Base-by-base conservation (phyloP, 64 coral and sea anemone species). In the Montipora foliosa region DNA sequence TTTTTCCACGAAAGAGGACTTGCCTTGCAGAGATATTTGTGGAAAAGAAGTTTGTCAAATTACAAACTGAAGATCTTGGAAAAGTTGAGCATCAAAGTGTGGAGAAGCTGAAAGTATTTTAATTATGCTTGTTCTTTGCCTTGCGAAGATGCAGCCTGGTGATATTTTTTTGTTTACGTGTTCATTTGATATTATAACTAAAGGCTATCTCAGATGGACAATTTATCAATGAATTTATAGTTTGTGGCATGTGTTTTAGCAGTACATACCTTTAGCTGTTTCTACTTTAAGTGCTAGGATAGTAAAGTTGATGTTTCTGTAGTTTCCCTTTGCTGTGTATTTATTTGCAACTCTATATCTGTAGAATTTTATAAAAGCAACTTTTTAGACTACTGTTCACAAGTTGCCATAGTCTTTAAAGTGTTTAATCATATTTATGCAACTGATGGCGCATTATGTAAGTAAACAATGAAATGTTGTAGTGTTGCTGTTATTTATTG, bases 201-300 rank as follows among this genome's bases (percentile, higher is more conserved):
- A 76, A 76, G 74, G 74, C 74, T 44, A 29, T 76, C 20, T 44
- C 74, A 76, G 37, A 76, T 76, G 8, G 14, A 76, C 21, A 76
- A 76, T 76, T 37, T 19, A 66, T 66, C 61, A 76, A 76, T 76
- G 2, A 37, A 11, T 76, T 76, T 47, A 47, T 44, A 76, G 25
- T 44, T 8, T 74, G 70, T 76, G 37, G 74, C 25, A 76, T 76
- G 74, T 76, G 74, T 76, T 76, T 29, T 24, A 76, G 20, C 22
- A 76, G 74, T 44, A 76, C 74, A 76, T 6, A 76, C 22, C 22
- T 76, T 76, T 17, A 76, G 74, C 74, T 76, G 74, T 11, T 76
- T 76, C 74, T 76, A 76, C 44, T 76, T 76, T 76, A 76, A 76
- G 74, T 14, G 24, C 74, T 76, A 76, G 74, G 24, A 76, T 44